Conservation (phyloP, 2,113 vertebrate species). For the Furnarius figulus region DNA sequence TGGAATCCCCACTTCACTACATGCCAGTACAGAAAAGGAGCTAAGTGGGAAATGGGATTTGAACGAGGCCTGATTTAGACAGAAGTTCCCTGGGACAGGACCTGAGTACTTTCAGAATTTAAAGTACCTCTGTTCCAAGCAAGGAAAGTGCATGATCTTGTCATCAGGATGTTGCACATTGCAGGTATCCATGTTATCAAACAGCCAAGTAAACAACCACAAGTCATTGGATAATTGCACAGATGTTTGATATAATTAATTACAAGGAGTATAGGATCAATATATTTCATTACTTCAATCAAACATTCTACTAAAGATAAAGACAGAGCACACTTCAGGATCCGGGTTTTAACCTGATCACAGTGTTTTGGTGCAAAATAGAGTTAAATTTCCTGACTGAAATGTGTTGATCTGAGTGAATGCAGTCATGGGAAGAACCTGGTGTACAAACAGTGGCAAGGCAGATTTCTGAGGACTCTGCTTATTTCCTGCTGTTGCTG, state of each 20-base stretch:
- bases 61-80: not conserved
- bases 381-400: not conserved
- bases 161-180: not conserved
- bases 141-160: rapidly evolving
- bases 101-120: not conserved
- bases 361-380: not conserved
- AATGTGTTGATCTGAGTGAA: not conserved
- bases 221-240: not conserved
- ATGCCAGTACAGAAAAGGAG: not conserved
- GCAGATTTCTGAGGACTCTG: not conserved
- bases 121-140: not conserved
- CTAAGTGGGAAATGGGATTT: not conserved
- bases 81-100: not conserved
- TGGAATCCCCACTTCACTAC: not conserved
- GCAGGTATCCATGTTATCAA: not conserved
- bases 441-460: rapidly evolving
- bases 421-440: not conserved
- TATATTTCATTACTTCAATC: not conserved
- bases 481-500: not conserved
- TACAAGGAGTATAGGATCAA: not conserved
- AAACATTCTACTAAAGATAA: not conserved
- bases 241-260: not conserved
- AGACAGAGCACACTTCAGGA: not conserved
- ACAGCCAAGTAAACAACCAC: not conserved
- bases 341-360: rapidly evolving